Base-by-base conservation (phyloP, 92 coral and sea anemone genomes). In the Epizoanthus scotinus region DNA sequence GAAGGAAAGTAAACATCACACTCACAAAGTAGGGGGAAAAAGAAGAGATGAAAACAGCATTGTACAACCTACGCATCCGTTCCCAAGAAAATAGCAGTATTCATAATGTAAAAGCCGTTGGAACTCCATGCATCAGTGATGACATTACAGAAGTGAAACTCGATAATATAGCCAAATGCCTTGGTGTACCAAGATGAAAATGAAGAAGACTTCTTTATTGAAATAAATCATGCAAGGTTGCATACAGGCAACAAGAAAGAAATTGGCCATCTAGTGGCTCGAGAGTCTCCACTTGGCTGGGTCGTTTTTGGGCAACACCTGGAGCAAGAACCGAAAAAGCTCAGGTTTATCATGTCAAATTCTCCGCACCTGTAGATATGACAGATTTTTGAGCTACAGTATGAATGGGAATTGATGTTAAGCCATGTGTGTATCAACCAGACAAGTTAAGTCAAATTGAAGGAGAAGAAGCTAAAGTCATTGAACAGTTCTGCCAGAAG, bases 221-320 rank as follows among this genome's bases (percentile, higher is more conserved):
- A 91, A 18, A 86, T 89, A 28, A 89, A 92, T 56, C 91, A 92
- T 25, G 87, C 97, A 3, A 70, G 77, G 77, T 17, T 86, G 67
- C 97, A 91, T 78, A 81, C 90, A 26, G 95, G 92, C 10, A 71
- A 65, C 27, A 88, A 83, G 27, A 91, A 70, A 55, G 78, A 91
- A 85, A 67, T 62, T 25, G 88, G 63, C 8, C 34, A 85, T 25
- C 68, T 91, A 8, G 87, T 91, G 2, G 91, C 89, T 3, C 31
- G 87, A 59, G 31, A 77, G 24, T 62, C 84, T 1, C 92, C 82
- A 18, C 77, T 89, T 17, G 87, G 92, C 12, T 85, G 92, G 95
- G 87, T 86, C 24, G 83, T 89, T 83, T 84, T 79, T 91, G 96
- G 52, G 90, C 87, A 36, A 10, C 68, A 26, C 69, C 88, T 7